Conservation (phyloP, 2,113 vertebrate species). For the Jacana jacana region DNA sequence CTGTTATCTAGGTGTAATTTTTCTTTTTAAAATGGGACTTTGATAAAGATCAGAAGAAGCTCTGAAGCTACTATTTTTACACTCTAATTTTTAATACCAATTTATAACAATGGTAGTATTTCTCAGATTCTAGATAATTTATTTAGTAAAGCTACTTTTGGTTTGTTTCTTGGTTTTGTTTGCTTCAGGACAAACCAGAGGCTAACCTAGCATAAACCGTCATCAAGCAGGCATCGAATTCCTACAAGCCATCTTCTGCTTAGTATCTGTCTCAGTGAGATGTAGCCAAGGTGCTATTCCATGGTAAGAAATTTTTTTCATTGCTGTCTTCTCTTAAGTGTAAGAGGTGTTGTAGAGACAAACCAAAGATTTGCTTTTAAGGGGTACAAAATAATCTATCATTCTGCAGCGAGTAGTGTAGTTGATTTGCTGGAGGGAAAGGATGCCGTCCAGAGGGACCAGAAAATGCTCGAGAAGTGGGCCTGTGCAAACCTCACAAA, state of each 20-base stretch:
- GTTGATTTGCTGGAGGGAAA: not conserved
- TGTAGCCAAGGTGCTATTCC: not conserved
- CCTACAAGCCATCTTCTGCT: not conserved
- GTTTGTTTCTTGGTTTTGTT: not conserved
- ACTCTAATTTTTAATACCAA: not conserved
- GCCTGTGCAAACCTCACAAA: accelerated
- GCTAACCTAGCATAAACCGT: not conserved
- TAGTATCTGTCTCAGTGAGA: not conserved
- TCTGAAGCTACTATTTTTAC: not conserved
- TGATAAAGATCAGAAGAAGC: not conserved
- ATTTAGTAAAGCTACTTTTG: not conserved
- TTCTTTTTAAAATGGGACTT: not conserved
- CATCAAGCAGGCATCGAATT: not conserved
- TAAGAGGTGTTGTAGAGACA: not conserved
- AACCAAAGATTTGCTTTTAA: not conserved
- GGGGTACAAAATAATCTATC: not conserved
- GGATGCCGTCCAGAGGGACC: not conserved
- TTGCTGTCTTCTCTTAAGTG: not conserved
- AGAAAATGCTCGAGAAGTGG: not conserved
- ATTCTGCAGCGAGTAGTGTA: not conserved
- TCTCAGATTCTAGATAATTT: not conserved
- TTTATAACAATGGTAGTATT: not conserved
- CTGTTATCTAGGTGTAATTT: not conserved
- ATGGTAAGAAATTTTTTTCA: not conserved
- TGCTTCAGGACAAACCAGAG: not conserved